These are phyloP conservation scores for Holocentrus rufus DNA, from an alignment of 2,797 vertebrate genomes.

Conservation along the genomic window DNA sequence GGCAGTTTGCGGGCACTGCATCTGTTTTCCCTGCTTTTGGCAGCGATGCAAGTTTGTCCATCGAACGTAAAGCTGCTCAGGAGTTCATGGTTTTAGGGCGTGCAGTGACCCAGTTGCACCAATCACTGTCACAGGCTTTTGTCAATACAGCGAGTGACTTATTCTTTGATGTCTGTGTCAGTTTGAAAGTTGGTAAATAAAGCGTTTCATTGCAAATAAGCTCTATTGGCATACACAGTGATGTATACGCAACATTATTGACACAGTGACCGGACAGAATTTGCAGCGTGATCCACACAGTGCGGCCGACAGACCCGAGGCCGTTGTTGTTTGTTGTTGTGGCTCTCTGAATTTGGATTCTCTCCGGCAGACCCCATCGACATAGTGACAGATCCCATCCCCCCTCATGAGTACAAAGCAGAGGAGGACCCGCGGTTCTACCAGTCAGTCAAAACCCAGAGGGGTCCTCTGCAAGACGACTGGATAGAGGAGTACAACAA, in stretches of 20 bases:
- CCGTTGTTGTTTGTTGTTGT: neutral
- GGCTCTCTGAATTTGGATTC: slow-evolving; percentile 5
- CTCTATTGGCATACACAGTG: neutral
- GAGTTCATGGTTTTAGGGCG: slow-evolving; percentile 28
- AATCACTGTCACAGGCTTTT: slow-evolving; percentile 26
- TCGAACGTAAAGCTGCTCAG: slow-evolving; percentile 28
- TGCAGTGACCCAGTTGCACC: slow-evolving; percentile 39
- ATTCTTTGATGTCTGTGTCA: slow-evolving; percentile 4
- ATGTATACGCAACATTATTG: slow-evolving; percentile 1
- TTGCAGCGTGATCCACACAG: neutral
- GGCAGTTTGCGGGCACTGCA: slow-evolving; percentile 48
- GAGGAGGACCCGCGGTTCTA: slow-evolving; percentile 96
- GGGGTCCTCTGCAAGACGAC: slow-evolving; percentile 92
- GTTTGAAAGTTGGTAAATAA: slow-evolving; percentile 20
- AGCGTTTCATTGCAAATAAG: slow-evolving; percentile 9
- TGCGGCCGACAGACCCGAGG: slow-evolving; percentile 7
- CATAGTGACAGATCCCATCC: slow-evolving; percentile 96
- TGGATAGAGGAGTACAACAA: slow-evolving; percentile 93
- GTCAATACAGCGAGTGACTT: slow-evolving; percentile 26
- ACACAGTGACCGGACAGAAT: neutral
- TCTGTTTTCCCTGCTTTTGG: slow-evolving; percentile 20
- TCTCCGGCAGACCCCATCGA: slow-evolving; percentile 91
- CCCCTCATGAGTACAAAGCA: slow-evolving; percentile 91
- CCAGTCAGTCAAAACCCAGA: slow-evolving; percentile 90
- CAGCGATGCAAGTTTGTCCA: slow-evolving; percentile 5